Evolutionary conservation across 2,797 vertebrate species (phyloP), one percentile per base, ranked within the genome.

Genomic region (Gephyroberyx darwinii): DNA sequence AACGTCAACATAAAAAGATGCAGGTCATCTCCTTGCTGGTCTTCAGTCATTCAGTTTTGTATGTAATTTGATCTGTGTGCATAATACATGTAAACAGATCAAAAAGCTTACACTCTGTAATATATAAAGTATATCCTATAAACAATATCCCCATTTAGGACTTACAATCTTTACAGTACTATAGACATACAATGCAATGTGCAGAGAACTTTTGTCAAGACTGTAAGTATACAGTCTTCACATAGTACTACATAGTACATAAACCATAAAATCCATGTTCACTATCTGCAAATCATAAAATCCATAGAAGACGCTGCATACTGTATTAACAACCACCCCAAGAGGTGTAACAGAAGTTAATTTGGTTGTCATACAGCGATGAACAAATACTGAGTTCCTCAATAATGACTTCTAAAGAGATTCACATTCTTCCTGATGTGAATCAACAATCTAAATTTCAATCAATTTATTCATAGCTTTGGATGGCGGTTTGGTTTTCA

Each of bases 321-420:
- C 13, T 77, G 59, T 56, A 54, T 73, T 70, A 66, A 71, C 39
- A 66, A 33, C 61, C 30, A 39, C 55, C 37, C 57, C 74, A 82
- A 22, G 45, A 66, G 61, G 48, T 70, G 45, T 51, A 69, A 74
- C 66, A 73, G 33, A 69, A 77, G 59, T 72, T 50, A 69, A 71
- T 78, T 65, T 74, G 22, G 68, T 69, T 64, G 64, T 82, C 66
- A 81, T 61, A 67, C 67, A 75, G 80, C 76, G 75, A 53, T 87
- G 65, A 86, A 71, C 84, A 86, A 73, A 75, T 86, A 83, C 84
- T 78, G 53, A 80, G 9, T 62, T 84, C 39, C 19, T 16, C 53
- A 65, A 69, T 71, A 84, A 80, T 80, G 37, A 75, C 70, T 84
- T 82, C 31, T 41, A 75, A 75, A 81, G 69, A 33, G 56, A 76